Percentiles rank a stretch among this genome's conserved stretches.
These are phyloP conservation scores for Criorhina ranunculi DNA, from an alignment of 2,888 invertebrate species.

Conservation along the genomic window DNA sequence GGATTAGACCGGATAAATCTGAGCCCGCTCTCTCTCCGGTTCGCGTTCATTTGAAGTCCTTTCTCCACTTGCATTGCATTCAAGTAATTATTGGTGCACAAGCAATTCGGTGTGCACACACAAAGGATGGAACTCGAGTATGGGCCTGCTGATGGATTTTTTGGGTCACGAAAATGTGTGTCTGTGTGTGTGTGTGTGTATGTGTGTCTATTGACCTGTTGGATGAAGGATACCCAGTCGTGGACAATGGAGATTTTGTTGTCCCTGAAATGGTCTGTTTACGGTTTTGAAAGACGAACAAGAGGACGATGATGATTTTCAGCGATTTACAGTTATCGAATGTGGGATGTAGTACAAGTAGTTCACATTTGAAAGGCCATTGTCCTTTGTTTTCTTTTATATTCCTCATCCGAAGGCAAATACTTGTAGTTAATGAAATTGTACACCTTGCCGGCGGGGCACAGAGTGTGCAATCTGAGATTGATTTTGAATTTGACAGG, in stretches of 20 bases:
- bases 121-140: slow-evolving; percentile 63
- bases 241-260: slow-evolving; percentile 67
- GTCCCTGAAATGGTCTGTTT: slow-evolving; percentile 52
- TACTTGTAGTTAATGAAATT: slow-evolving; percentile 60
- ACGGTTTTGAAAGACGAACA: slow-evolving; percentile 40
- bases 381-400: slow-evolving; percentile 51
- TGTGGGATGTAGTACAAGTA: slow-evolving; percentile 56
- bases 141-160: slow-evolving; percentile 32
- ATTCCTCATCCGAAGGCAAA: slow-evolving; percentile 30
- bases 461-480: slow-evolving; percentile 69
- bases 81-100: slow-evolving; percentile 68
- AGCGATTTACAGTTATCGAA: slow-evolving; percentile 73
- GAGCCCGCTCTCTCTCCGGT: slow-evolving; percentile 54
- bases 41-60: slow-evolving; percentile 74
- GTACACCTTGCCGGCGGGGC: slow-evolving; percentile 62
- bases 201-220: slow-evolving; percentile 68
- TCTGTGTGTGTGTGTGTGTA: too few relatives aligned
- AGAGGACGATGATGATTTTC: slow-evolving; percentile 48
- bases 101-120: slow-evolving; percentile 54
- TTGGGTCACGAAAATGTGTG: slow-evolving; percentile 64
- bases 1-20: slow-evolving; percentile 75
- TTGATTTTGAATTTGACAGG: slow-evolving; percentile 71
- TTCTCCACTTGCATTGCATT: slow-evolving; percentile 47
- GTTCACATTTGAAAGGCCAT: slow-evolving; percentile 54
- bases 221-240: slow-evolving; percentile 52